Conservation (phyloP, 2,888 invertebrate genomes). For the Hermaeophaga mercurialis region DNA sequence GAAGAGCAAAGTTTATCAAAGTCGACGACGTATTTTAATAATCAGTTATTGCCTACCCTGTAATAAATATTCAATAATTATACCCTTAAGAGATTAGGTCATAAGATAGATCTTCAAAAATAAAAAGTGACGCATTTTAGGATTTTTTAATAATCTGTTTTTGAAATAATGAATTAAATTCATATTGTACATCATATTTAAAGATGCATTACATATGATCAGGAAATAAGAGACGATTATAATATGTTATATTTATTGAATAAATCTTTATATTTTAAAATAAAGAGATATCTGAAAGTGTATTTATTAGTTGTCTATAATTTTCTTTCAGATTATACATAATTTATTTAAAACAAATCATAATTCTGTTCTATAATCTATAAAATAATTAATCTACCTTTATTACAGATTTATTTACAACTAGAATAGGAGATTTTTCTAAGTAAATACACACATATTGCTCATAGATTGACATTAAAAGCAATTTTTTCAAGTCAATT, state of each 20-base stretch:
- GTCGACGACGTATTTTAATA: too few species aligned
- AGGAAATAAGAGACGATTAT: conserved; percentile 1
- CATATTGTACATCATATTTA: too few species aligned
- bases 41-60: too few species aligned
- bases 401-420: conserved; percentile 50
- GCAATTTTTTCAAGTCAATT: conserved; percentile 20
- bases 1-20: too few species aligned
- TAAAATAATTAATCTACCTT: conserved; percentile 43
- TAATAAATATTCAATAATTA: too few species aligned
- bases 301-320: conserved; percentile 30
- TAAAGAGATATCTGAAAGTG: conserved; percentile 17
- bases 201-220: too few species aligned
- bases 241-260: conserved; percentile 24
- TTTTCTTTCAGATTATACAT: conserved; percentile 48
- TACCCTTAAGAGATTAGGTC: too few species aligned
- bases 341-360: conserved; percentile 46
- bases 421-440: conserved; percentile 42
- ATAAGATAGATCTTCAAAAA: too few species aligned
- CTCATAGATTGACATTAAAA: conserved; percentile 38
- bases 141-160: too few species aligned
- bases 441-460: conserved; percentile 45
- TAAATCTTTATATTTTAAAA: conserved; percentile 25
- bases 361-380: conserved; percentile 45
- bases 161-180: too few species aligned
- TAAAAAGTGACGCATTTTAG: too few species aligned